Evolutionary conservation across 2,113 vertebrate species (phyloP), one percentile per base, ranked within the genome.

Genomic region (Nyctibius bracteatus): DNA sequence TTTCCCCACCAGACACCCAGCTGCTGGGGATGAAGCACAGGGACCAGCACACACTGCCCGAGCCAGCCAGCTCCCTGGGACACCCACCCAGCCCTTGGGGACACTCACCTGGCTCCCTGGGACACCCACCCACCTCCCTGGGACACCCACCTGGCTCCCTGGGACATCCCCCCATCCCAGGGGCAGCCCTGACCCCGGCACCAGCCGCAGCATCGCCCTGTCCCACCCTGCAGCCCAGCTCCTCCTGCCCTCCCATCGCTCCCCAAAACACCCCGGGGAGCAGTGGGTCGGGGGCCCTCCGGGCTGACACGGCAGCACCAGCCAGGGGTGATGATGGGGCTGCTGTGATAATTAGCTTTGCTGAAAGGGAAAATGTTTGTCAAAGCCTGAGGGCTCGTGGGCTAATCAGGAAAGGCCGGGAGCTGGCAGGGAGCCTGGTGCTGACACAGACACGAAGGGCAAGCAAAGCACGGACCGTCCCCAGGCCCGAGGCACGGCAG

Each of bases 321-420:
- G 58, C 18, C 79, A 66, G 68, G 46, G 72, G 54, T 51, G 58
- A 68, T 10, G 43, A 44, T 20, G 4, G 5, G 67, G 46, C 87
- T 81, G 66, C 78, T 2, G 4, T 27, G 61, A 71, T 91, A 95
- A 97, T 94, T 78, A 84, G 87, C 90, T 96, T 33, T 84, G 91
- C 85, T 59, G 73, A 84, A 85, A 96, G 39, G 9, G 21, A 94
- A 94, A 96, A 93, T 78, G 85, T 95, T 95, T 92, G 85, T 63
- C 57, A 70, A 94, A 94, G 94, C 96, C 95, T 91, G 73, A 33
- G 94, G 94, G 90, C 90, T 70, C 30, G 65, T 3, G 11, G 65
- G 80, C 54, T 90, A 41, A 67, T 72, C 66, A 85, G 75, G 31
- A 47, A 80, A 59, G 44, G 75, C 81, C 57, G 30, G 84, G 81